Evolutionary conservation across 1,140 invertebrate species (phyloP).

Genomic region (Arctopsyche grandis): DNA sequence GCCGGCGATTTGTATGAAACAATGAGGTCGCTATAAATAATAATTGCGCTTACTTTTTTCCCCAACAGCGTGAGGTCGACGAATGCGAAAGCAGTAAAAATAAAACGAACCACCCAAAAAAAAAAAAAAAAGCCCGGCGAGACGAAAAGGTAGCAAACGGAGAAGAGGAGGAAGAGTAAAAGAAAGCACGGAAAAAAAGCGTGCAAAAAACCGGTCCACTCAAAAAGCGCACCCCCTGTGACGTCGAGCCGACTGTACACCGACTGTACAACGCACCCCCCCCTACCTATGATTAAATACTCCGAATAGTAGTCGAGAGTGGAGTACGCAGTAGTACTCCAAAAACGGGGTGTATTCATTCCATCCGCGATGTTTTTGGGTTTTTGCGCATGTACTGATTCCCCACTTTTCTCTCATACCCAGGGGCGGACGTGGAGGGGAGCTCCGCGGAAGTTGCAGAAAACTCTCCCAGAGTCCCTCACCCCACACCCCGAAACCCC

Average conservation of each 20-base stretch:
- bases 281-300: conserved; percentile 53
- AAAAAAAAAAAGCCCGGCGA: neutral
- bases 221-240: neutral
- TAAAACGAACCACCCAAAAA: conserved; percentile 2
- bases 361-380: conserved; percentile 50
- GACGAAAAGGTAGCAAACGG: neutral
- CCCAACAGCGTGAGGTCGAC: neutral
- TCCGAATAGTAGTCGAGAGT: conserved; percentile 48
- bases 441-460: conserved; percentile 46
- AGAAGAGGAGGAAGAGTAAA: neutral
- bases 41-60: conserved; percentile 9
- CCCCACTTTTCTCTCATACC: conserved; percentile 19
- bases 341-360: conserved; percentile 44
- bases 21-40: conserved; percentile 27
- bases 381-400: conserved; percentile 53
- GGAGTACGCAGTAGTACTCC: conserved; percentile 47
- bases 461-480: neutral
- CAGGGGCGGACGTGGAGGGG: conserved; percentile 5
- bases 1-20: conserved; percentile 5
- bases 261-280: conserved; percentile 2
- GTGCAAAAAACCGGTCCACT: too few species aligned
- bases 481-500: neutral
- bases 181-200: neutral
- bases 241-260: conserved; percentile 44
- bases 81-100: conserved; percentile 21